These are phyloP conservation scores for Latrodectus geometricus DNA, from an alignment of 1,140 invertebrate genomes.

Conservation along the genomic window DNA sequence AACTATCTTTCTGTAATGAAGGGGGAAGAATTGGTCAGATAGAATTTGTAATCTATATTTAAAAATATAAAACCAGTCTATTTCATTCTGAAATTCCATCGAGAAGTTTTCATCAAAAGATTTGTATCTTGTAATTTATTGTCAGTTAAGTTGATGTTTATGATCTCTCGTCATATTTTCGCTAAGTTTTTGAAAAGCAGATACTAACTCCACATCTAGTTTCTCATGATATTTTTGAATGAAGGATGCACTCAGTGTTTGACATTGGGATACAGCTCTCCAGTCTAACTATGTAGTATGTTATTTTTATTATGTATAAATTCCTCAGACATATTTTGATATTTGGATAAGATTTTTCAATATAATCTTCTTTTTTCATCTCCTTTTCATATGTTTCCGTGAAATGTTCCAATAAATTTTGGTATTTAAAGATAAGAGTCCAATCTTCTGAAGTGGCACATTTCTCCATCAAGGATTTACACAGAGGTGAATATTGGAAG, in stretches of 20 bases:
- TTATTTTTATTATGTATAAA: conserved; percentile 10
- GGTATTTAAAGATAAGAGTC: background rate
- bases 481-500: conserved; percentile 5
- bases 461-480: conserved; percentile 3
- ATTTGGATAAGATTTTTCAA: background rate
- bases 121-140: background rate
- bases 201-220: no score
- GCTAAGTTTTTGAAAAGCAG: no score
- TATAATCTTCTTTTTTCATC: no score
- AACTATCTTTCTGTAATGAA: conserved; percentile 15
- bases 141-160: background rate
- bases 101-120: background rate
- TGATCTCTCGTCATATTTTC: no score
- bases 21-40: no score
- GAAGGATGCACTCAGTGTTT: conserved; percentile 13
- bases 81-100: conserved; percentile 13
- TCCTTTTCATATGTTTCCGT: conserved; percentile 15
- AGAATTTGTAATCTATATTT: conserved; percentile 6
- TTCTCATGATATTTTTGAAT: no score
- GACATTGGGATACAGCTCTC: background rate
- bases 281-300: background rate
- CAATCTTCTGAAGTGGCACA: background rate
- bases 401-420: conserved; percentile 10
- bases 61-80: conserved; percentile 6
- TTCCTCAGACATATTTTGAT: conserved; percentile 2